A percentile compares a stretch with the other conserved stretches of the same genome.
Conservation (phyloP, 2,888 invertebrate genomes). For the Drosophila aldrichi region DNA sequence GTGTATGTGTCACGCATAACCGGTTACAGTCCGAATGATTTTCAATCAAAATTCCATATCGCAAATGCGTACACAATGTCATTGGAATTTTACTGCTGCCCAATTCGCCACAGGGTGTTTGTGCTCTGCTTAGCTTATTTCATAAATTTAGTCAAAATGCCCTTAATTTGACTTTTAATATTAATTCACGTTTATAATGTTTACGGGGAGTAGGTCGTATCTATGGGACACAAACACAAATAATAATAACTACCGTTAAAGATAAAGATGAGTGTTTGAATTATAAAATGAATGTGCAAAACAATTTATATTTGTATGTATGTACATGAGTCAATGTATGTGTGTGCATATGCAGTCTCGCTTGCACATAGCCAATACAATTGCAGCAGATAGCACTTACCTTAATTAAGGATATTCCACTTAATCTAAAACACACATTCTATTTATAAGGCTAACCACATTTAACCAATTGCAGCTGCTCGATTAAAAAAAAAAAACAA, state of each 20-base stretch:
- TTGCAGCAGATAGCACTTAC: not conserved
- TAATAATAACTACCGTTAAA: slow-evolving; percentile 14
- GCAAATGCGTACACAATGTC: too few relatives aligned
- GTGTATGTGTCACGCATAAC: not conserved
- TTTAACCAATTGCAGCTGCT: not conserved
- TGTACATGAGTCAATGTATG: not conserved
- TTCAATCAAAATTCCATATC: too few relatives aligned
- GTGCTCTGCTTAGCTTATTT: not conserved
- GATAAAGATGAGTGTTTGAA: slow-evolving; percentile 35
- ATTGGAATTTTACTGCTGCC: not conserved
- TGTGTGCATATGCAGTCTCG: not conserved
- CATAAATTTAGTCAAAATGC: slow-evolving; percentile 51
- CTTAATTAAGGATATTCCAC: not conserved
- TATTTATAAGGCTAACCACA: not conserved
- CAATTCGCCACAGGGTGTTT: slow-evolving; percentile 57
- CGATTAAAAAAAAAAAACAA: not conserved
- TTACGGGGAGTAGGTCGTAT: slow-evolving; percentile 30
- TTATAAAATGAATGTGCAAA: not conserved
- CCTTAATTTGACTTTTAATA: slow-evolving; percentile 73
- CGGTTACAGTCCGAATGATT: too few relatives aligned
- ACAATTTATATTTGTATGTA: not conserved
- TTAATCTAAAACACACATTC: too few relatives aligned
- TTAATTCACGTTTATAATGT: slow-evolving; percentile 37
- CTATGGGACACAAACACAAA: slow-evolving; percentile 35
- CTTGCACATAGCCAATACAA: not conserved